These are phyloP conservation scores for Chirona hameri DNA, from an alignment of 2,888 invertebrate species.

Conservation along the genomic window DNA sequence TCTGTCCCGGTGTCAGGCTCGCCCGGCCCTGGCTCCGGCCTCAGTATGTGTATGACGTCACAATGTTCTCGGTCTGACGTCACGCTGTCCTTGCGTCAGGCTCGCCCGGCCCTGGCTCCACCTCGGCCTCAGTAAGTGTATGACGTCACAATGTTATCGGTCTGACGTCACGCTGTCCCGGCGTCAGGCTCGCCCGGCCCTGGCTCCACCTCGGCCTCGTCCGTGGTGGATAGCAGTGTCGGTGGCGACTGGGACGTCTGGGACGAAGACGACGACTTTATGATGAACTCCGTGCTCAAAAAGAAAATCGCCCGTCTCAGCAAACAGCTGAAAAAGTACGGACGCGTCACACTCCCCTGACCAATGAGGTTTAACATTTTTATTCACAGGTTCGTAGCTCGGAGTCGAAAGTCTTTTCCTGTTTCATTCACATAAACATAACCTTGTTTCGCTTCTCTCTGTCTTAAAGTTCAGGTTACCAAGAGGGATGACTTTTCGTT, in stretches of 20 bases:
- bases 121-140: slow-evolving; percentile 6
- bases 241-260: slow-evolving; percentile 24
- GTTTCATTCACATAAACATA: no score
- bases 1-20: not conserved
- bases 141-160: no score
- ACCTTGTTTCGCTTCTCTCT: no score
- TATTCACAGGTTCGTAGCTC: no score
- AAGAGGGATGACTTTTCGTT: no score
- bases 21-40: not conserved
- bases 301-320: not conserved
- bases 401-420: no score
- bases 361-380: no score
- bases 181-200: slow-evolving; percentile 3
- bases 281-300: not conserved
- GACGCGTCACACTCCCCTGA: not conserved
- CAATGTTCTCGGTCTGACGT: no score
- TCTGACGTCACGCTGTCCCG: not conserved
- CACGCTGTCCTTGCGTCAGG: not conserved
- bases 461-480: not conserved
- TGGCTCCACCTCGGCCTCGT: slow-evolving; percentile 11
- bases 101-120: slow-evolving; percentile 10
- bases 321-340: slow-evolving; percentile 13
- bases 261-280: slow-evolving; percentile 3
- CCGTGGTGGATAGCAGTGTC: slow-evolving; percentile 30
- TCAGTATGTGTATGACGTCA: no score